A percentile compares a stretch with the other conserved stretches of the same genome.
Conservation (phyloP, 2,888 invertebrate species). For the Anaspis maculata region DNA sequence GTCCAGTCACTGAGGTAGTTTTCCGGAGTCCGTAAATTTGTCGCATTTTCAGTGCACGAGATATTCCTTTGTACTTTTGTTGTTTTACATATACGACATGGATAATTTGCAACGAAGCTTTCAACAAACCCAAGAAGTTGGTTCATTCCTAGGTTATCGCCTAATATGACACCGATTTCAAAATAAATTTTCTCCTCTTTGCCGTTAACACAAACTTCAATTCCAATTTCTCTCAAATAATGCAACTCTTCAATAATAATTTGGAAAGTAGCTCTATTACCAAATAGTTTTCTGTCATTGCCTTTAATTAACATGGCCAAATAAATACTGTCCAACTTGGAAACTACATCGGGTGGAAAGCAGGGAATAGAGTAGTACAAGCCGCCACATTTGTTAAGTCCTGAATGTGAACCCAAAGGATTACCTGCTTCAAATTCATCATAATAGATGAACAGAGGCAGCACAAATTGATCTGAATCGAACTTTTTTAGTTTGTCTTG, state of each 20-base stretch:
- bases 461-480: neutral
- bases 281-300: conserved; percentile 8
- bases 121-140: conserved; percentile 8
- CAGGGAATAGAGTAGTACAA: conserved; percentile 6
- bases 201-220: neutral
- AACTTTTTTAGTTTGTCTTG: neutral
- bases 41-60: neutral
- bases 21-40: neutral
- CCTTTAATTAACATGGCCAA: conserved; percentile 8
- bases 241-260: conserved; percentile 5
- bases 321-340: conserved; percentile 8
- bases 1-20: neutral
- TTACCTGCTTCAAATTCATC: conserved; percentile 7
- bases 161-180: conserved; percentile 1
- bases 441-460: conserved; percentile 7
- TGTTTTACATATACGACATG: conserved; percentile 12
- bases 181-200: neutral
- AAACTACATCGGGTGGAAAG: conserved; percentile 3
- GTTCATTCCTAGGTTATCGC: conserved; percentile 11
- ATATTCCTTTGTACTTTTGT: neutral
- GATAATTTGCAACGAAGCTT: conserved; percentile 8
- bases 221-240: conserved; percentile 4
- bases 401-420: conserved; percentile 7
- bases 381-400: conserved; percentile 6
- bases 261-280: conserved; percentile 7